Conservation (phyloP, 2,113 vertebrate species). For the Rhagologus leucostigma region DNA sequence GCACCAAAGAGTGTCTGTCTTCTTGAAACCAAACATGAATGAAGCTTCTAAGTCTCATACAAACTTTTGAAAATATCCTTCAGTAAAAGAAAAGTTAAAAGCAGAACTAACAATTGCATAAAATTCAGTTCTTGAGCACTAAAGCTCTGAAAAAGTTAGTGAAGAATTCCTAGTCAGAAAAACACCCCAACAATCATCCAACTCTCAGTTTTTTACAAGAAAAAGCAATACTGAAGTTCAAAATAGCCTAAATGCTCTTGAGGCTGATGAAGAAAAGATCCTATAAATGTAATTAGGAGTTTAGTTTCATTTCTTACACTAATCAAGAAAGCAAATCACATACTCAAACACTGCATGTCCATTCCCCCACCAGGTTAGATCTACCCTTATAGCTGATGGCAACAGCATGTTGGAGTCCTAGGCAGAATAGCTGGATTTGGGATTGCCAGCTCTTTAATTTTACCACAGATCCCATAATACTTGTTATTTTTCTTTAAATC, state of each 20-base stretch:
- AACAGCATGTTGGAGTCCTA: not conserved
- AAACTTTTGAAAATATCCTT: not conserved
- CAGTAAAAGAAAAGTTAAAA: not conserved
- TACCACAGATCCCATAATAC: not conserved
- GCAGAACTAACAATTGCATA: not conserved
- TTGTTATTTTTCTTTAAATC: not conserved
- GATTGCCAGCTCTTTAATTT: not conserved
- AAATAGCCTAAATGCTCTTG: not conserved
- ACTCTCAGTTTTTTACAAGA: not conserved
- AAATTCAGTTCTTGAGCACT: not conserved
- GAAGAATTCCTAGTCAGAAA: not conserved
- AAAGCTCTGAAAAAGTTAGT: not conserved
- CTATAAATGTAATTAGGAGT: not conserved
- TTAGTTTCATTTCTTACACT: not conserved
- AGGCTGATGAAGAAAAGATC: not conserved
- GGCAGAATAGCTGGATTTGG: not conserved
- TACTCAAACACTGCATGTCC: not conserved
- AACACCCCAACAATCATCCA: not conserved
- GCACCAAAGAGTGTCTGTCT: not conserved
- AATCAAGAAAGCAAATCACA: not conserved
- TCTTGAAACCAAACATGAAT: not conserved
- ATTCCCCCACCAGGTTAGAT: not conserved
- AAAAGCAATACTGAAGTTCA: not conserved
- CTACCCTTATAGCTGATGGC: not conserved
- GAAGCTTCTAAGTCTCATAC: not conserved